Evolutionary conservation across 2,888 invertebrate genomes (phyloP).

Genomic region (Cremastobaeus sp.): DNA sequence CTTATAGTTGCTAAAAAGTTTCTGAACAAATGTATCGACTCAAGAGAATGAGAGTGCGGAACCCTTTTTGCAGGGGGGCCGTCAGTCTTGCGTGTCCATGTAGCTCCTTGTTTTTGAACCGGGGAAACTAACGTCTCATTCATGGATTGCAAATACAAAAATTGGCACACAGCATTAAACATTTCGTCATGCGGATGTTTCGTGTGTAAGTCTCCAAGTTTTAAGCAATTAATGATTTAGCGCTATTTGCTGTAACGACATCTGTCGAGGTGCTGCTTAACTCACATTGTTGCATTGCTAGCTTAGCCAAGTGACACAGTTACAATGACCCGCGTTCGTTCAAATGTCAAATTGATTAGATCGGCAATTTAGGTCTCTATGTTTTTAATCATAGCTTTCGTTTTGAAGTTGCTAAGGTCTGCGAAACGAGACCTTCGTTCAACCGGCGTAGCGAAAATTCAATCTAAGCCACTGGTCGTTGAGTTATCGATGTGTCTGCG

Average conservation of each 20-base stretch:
- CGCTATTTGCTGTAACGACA: slow-evolving; percentile 34
- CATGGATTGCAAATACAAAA: slow-evolving; percentile 42
- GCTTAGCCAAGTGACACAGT: slow-evolving; percentile 36
- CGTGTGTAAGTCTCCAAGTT: slow-evolving; percentile 41
- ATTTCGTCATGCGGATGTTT: slow-evolving; percentile 46
- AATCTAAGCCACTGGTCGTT: no score
- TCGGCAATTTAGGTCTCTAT: slow-evolving; percentile 17
- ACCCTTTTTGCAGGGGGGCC: slow-evolving; percentile 40
- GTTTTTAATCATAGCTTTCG: slow-evolving; percentile 8
- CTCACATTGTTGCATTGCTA: slow-evolving; percentile 23
- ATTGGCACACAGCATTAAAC: slow-evolving; percentile 12
- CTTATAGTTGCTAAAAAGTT: slow-evolving; percentile 38
- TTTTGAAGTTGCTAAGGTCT: no score
- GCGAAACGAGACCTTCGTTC: no score
- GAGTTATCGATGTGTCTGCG: no score
- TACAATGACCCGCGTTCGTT: slow-evolving; percentile 35
- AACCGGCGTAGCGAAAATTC: no score
- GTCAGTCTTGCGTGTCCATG: slow-evolving; percentile 21
- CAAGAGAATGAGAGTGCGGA: slow-evolving; percentile 15
- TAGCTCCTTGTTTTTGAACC: slow-evolving; percentile 9
- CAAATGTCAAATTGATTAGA: slow-evolving; percentile 39
- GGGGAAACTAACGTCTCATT: slow-evolving; percentile 22
- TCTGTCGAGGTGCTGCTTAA: slow-evolving; percentile 21
- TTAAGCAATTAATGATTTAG: slow-evolving; percentile 7
- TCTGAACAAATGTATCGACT: slow-evolving; percentile 41